Percentiles rank a stretch among this genome's conserved stretches.
These are phyloP conservation scores for Enteromius anoplus DNA, from an alignment of 2,797 vertebrate species.

Conservation along the genomic window DNA sequence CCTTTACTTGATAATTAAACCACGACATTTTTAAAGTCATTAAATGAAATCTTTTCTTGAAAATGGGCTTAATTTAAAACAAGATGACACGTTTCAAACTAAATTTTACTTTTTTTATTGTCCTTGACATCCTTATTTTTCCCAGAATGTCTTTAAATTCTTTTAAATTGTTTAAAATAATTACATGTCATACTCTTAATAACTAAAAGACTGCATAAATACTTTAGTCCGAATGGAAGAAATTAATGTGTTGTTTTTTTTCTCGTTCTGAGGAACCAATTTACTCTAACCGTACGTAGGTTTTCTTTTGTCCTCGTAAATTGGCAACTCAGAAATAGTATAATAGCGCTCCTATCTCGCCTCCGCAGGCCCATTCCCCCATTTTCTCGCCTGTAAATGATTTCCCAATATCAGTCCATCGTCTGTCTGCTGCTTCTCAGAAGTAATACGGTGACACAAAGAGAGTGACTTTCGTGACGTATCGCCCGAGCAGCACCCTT, in stretches of 20 bases:
- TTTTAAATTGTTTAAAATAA: not conserved
- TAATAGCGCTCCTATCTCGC: slow-evolving; percentile 5
- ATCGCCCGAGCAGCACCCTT: slow-evolving; percentile 77
- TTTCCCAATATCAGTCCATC: slow-evolving; percentile 7
- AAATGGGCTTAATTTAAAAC: not conserved
- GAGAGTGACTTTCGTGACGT: slow-evolving; percentile 82
- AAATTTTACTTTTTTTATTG: not conserved
- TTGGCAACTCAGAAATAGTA: slow-evolving; percentile 6
- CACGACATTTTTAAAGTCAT: not conserved
- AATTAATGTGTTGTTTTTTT: not conserved
- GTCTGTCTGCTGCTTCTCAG: slow-evolving; percentile 60
- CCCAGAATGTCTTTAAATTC: not conserved
- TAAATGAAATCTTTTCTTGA: not conserved
- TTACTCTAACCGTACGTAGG: not conserved
- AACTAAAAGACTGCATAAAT: not conserved
- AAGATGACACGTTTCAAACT: not conserved
- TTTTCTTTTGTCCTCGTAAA: slow-evolving; percentile 5
- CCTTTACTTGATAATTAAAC: not conserved
- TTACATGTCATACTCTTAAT: not conserved
- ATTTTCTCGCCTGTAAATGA: slow-evolving; percentile 12
- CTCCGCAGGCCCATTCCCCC: not conserved
- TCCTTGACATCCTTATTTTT: not conserved
- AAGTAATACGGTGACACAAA: slow-evolving; percentile 83
- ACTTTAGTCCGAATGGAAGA: not conserved
- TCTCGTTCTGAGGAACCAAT: not conserved